These are phyloP conservation scores for Chorisops tibialis DNA, from an alignment of 2,888 invertebrate species.

Conservation along the genomic window DNA sequence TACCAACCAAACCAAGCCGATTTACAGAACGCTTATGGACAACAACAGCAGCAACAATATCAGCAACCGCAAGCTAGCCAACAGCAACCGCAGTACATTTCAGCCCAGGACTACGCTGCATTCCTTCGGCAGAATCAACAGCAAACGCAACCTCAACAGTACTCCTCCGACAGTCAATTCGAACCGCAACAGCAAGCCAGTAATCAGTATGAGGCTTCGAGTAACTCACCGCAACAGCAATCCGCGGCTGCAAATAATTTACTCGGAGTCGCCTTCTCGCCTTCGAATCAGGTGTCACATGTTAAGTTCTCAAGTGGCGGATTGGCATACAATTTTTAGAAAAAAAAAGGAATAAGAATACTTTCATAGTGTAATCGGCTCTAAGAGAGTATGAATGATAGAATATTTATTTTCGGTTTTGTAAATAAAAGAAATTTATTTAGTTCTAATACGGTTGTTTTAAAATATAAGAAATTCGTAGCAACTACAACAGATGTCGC, in stretches of 20 bases:
- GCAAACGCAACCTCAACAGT: slow-evolving; percentile 36
- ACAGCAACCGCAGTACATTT: slow-evolving; percentile 46
- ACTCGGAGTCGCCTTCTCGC: slow-evolving; percentile 50
- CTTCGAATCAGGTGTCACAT: slow-evolving; percentile 54
- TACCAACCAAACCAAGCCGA: slow-evolving; percentile 37
- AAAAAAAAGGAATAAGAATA: no score
- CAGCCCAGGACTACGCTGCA: slow-evolving; percentile 42
- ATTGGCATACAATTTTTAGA: slow-evolving; percentile 45
- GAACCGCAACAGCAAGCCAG: slow-evolving; percentile 37
- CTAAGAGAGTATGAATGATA: no score
- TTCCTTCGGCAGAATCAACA: slow-evolving; percentile 45
- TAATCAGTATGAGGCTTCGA: slow-evolving; percentile 35
- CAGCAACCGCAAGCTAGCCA: slow-evolving; percentile 38
- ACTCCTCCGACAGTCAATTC: slow-evolving; percentile 28
- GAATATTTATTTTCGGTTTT: no score
- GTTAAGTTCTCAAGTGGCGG: slow-evolving; percentile 53
- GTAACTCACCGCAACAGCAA: slow-evolving; percentile 33
- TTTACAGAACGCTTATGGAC: slow-evolving; percentile 38
- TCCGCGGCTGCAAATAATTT: slow-evolving; percentile 35
- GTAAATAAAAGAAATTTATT: no score
- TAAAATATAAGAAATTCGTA: no score
- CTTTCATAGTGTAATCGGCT: no score
- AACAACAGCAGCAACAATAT: slow-evolving; percentile 39
- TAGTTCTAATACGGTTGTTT: no score
- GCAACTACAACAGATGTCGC: no score